Evolutionary conservation across 2,888 invertebrate species (phyloP).

Genomic region (Mactromeris polynyma): DNA sequence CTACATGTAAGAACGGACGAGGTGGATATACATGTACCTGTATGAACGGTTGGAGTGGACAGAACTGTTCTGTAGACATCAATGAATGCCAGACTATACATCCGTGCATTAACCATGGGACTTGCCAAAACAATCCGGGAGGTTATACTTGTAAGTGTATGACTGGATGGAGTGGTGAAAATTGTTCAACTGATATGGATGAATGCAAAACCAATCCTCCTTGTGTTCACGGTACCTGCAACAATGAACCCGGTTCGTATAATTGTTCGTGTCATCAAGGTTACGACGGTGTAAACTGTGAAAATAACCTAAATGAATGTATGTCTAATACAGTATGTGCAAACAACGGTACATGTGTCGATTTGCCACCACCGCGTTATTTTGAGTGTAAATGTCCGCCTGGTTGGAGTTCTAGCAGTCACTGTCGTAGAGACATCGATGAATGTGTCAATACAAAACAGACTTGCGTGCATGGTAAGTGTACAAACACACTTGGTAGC

Average conservation of each 20-base stretch:
- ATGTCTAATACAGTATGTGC: too few species aligned
- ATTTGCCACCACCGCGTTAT: too few species aligned
- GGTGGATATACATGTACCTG: slow-evolving; percentile 15
- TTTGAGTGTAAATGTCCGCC: too few species aligned
- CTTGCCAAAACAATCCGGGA: not conserved
- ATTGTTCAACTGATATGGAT: slow-evolving; percentile 18
- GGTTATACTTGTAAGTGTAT: not conserved
- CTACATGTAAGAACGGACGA: not conserved
- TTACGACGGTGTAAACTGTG: not conserved
- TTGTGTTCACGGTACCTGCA: not conserved
- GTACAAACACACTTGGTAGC: too few species aligned
- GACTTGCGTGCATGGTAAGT: too few species aligned
- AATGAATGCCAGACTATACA: slow-evolving; percentile 65
- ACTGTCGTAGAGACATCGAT: not conserved
- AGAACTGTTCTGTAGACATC: slow-evolving; percentile 12
- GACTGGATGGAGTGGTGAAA: not conserved
- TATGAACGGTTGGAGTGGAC: not conserved
- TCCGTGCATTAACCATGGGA: not conserved
- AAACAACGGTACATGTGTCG: too few species aligned
- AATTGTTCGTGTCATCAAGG: not conserved
- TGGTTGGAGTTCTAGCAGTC: not conserved
- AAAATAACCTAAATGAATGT: too few species aligned
- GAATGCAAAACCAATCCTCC: not conserved
- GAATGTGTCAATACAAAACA: too few species aligned
- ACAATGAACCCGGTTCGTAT: too few species aligned